Percentiles rank a stretch among this genome's conserved stretches.
Conservation (phyloP, 2,113 vertebrate genomes). For the Dasyurus viverrinus region DNA sequence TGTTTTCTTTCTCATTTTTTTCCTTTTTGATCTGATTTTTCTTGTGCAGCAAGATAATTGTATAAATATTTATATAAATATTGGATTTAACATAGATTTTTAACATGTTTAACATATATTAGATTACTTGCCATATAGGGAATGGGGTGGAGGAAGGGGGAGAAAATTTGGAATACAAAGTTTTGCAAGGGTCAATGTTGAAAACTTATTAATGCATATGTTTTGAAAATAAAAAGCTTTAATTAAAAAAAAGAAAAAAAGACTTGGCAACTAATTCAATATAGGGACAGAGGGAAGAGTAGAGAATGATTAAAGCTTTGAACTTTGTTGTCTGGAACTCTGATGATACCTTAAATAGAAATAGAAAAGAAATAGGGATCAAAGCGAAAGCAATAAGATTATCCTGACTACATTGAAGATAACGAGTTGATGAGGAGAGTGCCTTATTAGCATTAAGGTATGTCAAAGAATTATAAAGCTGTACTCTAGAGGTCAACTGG, state of each 20-base stretch:
- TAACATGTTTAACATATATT: no score
- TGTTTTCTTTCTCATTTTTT: no score
- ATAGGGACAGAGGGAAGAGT: not conserved
- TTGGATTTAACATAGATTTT: no score
- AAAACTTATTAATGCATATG: no score
- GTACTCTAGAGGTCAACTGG: not conserved
- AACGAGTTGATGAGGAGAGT: not conserved
- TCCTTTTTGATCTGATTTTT: no score
- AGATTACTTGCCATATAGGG: no score
- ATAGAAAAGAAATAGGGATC: not conserved
- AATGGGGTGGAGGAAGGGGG: no score
- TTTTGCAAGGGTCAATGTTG: no score
- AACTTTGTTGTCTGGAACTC: not conserved
- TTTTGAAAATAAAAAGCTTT: no score
- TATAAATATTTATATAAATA: no score
- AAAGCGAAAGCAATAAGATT: not conserved
- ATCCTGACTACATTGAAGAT: not conserved
- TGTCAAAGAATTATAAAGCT: not conserved
- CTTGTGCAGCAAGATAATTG: no score
- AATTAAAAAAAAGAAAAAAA: not conserved
- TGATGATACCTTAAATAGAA: not conserved
- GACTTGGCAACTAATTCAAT: not conserved
- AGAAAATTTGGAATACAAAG: no score
- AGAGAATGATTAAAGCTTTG: not conserved
- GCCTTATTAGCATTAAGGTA: not conserved